Conservation (phyloP, 2,113 vertebrate species). For the Heteronetta atricapilla region DNA sequence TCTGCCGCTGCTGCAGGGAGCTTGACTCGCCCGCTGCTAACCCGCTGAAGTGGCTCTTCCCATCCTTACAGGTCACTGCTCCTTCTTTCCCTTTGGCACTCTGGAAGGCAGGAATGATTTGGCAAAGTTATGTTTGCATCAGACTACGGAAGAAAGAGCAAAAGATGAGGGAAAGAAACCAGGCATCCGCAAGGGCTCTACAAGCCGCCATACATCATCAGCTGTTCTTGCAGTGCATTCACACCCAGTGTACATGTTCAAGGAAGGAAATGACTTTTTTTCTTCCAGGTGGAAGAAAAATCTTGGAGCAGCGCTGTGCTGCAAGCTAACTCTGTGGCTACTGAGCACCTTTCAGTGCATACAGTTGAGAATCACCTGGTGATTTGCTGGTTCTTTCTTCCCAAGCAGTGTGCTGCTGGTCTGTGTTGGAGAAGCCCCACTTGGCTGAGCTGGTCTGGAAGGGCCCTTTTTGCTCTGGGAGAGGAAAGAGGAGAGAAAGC, state of each 20-base stretch:
- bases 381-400: conserved; percentile 81
- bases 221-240: background rate
- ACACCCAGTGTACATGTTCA: background rate
- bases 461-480: conserved; percentile 87
- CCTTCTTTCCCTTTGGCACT: conserved; percentile 84
- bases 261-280: background rate
- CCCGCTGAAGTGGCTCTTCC: conserved; percentile 73
- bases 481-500: conserved; percentile 90
- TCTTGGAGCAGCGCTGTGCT: background rate
- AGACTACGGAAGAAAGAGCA: background rate
- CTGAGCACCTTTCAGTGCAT: background rate
- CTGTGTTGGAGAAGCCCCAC: conserved; percentile 80
- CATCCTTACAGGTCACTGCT: conserved; percentile 72
- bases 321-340: background rate
- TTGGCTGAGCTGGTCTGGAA: conserved; percentile 67
- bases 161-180: background rate
- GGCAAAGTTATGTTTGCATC: background rate
- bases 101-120: conserved; percentile 68
- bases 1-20: conserved; percentile 81
- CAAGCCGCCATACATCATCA: background rate
- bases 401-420: conserved; percentile 48
- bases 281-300: conserved; percentile 10
- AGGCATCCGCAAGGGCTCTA: background rate
- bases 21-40: conserved; percentile 63
- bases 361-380: conserved; percentile 77